Base-by-base conservation (phyloP, 2,888 invertebrate species). In the Scaptodrosophila latifasciaeformis region DNA sequence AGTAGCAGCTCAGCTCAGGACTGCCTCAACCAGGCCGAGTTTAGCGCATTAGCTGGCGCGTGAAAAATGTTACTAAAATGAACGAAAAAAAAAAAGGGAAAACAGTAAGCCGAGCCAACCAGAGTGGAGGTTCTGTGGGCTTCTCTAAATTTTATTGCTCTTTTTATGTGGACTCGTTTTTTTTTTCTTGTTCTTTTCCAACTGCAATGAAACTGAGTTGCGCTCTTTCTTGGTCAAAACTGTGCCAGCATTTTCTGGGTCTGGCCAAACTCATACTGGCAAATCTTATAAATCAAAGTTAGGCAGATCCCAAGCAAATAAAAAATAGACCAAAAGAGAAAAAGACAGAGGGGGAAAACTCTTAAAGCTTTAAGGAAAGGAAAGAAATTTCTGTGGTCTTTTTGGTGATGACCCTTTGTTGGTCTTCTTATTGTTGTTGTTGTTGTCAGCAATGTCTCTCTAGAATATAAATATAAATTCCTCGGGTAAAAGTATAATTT, bases 231-330 rank as follows among this genome's bases (percentile, higher is more conserved):
- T 39, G 18, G 10, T 9, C 6, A 9, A 35, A 47, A 24, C 27
- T 47, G 35, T 47, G 47, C 47, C 47, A 47, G 24, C 5, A 2
- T 19, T 47, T 35, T 31, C 19, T 30, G 37, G 15, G 37, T 70
- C 59, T 68, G 78, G 71, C 71, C 71, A 72, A 79, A 53, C 56
- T 59, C 76, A 40, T 17, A 17, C 37, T 3, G 37, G 37, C 37
- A 37, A 37, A 37, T 19, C 40, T 63, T 71, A 77, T 80, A 79
- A 74, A 74, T 74, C 74, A 79, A 70, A 79, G 80, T 31, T 40
- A 37, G 37, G 37, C 39, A 24, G 35, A 17, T 35, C 10, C 3
- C 45, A 45, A 45, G 15, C 15, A 9, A 13, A 15, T 9, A 2
- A 10, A 43, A 12, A n/a, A n/a, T n/a, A n/a, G n/a, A 4, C 19